Conservation (phyloP, 2,113 vertebrate species). For the Passer domesticus region DNA sequence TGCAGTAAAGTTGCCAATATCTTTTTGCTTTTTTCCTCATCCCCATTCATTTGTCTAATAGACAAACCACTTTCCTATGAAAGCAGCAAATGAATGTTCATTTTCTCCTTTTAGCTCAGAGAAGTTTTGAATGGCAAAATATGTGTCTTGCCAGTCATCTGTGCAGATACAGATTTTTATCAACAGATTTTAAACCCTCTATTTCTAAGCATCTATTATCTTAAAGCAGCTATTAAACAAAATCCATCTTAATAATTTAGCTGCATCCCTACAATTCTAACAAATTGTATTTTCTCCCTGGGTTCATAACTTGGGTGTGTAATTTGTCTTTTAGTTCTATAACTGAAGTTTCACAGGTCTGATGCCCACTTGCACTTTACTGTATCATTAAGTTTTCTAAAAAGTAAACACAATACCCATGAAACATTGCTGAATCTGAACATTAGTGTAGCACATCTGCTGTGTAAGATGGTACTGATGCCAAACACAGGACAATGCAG, state of each 20-base stretch:
- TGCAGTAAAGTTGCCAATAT: neutral
- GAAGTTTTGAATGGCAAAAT: neutral
- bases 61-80: neutral
- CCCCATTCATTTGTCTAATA: neutral
- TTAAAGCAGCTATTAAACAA: neutral
- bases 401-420: neutral
- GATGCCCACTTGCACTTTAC: neutral
- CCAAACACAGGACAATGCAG: neutral
- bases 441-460: neutral
- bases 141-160: neutral
- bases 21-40: neutral
- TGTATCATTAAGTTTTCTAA: neutral
- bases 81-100: neutral
- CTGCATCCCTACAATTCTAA: neutral
- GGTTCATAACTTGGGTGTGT: neutral
- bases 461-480: neutral
- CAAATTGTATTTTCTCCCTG: neutral
- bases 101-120: neutral
- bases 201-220: neutral
- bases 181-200: neutral
- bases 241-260: neutral
- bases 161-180: neutral
- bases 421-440: neutral
- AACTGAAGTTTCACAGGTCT: neutral
- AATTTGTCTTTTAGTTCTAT: neutral